phyloP scores from a whole-genome alignment of 2,113 vertebrate genomes.

The Phasianus colchicus region DNA sequence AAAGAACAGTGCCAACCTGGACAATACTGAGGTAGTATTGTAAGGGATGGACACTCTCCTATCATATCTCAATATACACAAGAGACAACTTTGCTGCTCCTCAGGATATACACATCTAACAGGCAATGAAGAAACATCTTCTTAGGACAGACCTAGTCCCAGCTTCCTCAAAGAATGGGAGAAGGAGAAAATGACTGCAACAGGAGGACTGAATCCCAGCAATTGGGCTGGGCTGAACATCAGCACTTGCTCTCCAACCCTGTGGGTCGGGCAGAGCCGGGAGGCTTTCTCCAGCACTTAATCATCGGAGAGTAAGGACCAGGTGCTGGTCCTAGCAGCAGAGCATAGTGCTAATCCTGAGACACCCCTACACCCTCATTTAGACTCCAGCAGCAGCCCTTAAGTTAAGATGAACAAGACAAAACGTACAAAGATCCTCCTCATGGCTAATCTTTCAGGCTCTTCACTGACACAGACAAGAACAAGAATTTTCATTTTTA shows the following conservation, averaged over 20 bases:
- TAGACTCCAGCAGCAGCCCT: neutral
- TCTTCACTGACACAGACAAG: neutral
- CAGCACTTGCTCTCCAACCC: neutral
- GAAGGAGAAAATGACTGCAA: neutral
- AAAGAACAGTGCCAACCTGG: neutral
- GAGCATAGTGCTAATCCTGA: neutral
- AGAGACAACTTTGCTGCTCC: neutral
- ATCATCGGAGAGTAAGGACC: neutral
- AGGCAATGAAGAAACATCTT: neutral
- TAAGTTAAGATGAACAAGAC: neutral
- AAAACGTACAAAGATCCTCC: neutral
- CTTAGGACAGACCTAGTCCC: neutral
- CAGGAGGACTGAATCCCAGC: neutral
- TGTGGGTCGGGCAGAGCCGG: neutral
- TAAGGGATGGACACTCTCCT: neutral
- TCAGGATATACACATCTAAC: neutral
- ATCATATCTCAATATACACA: neutral
- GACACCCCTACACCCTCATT: neutral
- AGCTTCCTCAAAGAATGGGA: neutral
- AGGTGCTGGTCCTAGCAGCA: neutral
- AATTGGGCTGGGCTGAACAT: neutral
- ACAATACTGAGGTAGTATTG: neutral
- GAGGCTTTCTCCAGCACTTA: neutral
- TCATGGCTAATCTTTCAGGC: neutral
- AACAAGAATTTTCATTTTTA: neutral